Conservation (phyloP, 2,797 vertebrate species). For the Heterohyrax brucei region DNA sequence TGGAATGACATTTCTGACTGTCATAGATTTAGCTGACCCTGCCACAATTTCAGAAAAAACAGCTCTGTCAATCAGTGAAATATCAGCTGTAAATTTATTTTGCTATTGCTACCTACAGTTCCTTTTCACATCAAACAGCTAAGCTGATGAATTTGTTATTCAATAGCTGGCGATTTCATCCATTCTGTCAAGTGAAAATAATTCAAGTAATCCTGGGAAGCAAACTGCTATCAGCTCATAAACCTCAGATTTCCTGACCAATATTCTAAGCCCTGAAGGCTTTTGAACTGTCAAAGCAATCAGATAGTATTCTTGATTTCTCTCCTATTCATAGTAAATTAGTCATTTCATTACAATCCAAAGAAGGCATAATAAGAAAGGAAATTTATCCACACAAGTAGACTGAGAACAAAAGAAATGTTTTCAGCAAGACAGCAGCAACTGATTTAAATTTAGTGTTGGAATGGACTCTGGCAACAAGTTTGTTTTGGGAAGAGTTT, state of each 20-base stretch:
- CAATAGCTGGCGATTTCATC: constrained; percentile 46
- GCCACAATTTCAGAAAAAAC: constrained; percentile 52
- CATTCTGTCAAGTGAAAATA: constrained; percentile 48
- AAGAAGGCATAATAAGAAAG: not conserved
- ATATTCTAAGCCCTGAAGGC: constrained; percentile 29
- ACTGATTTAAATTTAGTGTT: not conserved
- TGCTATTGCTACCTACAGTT: constrained; percentile 54
- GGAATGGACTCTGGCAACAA: not conserved
- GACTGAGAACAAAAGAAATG: not conserved
- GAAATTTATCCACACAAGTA: not conserved
- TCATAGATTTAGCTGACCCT: constrained; percentile 63
- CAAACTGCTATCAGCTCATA: constrained; percentile 15
- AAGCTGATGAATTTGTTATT: constrained; percentile 68
- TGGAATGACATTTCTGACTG: constrained; percentile 72
- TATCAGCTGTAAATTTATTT: constrained; percentile 75
- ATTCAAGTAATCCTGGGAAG: constrained; percentile 46
- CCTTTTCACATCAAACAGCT: constrained; percentile 34
- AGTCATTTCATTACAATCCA: not conserved
- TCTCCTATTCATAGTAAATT: constrained; percentile 14
- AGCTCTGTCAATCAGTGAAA: constrained; percentile 67
- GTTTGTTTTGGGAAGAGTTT: not conserved
- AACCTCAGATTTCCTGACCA: constrained; percentile 8
- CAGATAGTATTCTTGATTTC: not conserved
- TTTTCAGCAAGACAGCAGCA: not conserved
- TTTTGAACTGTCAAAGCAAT: constrained; percentile 36